Evolutionary conservation across 2,113 vertebrate genomes (phyloP).

Genomic region (Spheniscus mendiculus): DNA sequence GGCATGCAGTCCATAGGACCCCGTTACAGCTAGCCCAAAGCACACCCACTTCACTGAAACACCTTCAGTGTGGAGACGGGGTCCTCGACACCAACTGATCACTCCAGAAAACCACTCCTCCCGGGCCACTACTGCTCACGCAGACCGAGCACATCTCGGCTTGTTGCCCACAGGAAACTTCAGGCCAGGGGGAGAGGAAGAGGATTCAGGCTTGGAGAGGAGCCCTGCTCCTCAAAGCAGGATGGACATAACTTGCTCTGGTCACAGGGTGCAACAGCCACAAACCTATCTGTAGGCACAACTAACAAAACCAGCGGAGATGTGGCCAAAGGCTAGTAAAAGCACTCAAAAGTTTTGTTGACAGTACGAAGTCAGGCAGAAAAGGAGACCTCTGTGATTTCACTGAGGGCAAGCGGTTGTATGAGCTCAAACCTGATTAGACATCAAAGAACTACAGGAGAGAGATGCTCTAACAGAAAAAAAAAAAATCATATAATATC

Average conservation of each 20-base stretch:
- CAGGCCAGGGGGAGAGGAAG: background rate
- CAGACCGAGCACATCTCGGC: background rate
- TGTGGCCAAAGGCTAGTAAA: background rate
- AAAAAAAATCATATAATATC: background rate
- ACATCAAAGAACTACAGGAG: background rate
- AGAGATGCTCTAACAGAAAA: background rate
- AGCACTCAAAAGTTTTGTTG: background rate
- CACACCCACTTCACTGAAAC: background rate
- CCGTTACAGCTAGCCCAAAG: background rate
- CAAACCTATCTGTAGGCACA: background rate
- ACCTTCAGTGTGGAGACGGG: background rate
- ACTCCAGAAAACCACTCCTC: background rate
- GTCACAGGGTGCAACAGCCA: background rate
- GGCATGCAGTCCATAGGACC: background rate
- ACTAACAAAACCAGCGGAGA: background rate
- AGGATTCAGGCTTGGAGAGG: background rate
- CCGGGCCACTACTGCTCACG: background rate
- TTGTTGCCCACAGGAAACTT: background rate
- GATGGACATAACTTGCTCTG: background rate
- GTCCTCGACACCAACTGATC: background rate
- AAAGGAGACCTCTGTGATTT: background rate
- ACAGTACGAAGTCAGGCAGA: background rate
- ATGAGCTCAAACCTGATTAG: background rate
- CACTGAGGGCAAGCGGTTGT: background rate
- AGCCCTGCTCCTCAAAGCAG: background rate